Evolutionary conservation across 2,888 invertebrate species (phyloP).

Genomic region (Ischnus inquisitorius): DNA sequence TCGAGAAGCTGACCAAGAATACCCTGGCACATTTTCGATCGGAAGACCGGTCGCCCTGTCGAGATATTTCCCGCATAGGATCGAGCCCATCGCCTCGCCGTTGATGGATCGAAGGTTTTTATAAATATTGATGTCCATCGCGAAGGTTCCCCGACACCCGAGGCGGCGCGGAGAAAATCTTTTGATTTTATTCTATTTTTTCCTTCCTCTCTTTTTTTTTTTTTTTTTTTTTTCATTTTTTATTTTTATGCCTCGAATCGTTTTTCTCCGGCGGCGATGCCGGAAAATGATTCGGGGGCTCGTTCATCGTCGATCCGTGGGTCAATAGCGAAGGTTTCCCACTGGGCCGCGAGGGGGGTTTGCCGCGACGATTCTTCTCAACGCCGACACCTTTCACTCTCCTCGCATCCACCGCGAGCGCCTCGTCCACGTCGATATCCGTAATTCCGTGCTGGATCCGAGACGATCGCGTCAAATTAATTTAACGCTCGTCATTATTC

Average conservation of each 20-base stretch:
- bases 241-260: neutral
- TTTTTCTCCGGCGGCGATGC: conserved; percentile 29
- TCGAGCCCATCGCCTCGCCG: conserved; percentile 33
- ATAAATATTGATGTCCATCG: conserved; percentile 74
- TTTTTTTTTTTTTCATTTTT: neutral
- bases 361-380: conserved; percentile 69
- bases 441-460: conserved; percentile 76
- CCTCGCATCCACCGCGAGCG: conserved; percentile 27
- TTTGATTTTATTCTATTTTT: too few species aligned
- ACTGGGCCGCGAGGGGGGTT: conserved; percentile 64
- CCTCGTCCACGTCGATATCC: conserved; percentile 71
- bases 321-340: conserved; percentile 61
- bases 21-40: too few species aligned
- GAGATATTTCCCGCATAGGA: conserved; percentile 41
- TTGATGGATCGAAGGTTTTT: conserved; percentile 73
- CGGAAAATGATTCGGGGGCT: conserved; percentile 47
- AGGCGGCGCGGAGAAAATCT: conserved; percentile 58
- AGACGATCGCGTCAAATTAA: conserved; percentile 78
- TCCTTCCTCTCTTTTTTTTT: too few species aligned
- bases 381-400: conserved; percentile 73
- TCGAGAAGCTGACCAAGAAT: too few species aligned
- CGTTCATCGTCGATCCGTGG: conserved; percentile 47
- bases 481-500: conserved; percentile 82
- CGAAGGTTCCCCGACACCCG: conserved; percentile 10
- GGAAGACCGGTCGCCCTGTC: too few species aligned